Evolutionary conservation across 2,888 invertebrate species (phyloP).

Genomic region (Seira musarum): DNA sequence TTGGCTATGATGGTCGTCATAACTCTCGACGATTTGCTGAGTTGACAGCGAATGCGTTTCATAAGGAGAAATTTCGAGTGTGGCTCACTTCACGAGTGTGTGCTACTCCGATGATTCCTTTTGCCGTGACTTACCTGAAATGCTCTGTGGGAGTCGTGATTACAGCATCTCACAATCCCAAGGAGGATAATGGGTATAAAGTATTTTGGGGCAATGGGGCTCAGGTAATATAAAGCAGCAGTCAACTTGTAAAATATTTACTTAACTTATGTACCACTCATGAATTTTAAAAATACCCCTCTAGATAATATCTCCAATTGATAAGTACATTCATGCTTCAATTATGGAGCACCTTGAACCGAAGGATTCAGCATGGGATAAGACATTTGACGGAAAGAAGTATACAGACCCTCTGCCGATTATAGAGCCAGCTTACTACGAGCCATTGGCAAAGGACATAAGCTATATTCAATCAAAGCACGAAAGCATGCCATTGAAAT

Average conservation of each 20-base stretch:
- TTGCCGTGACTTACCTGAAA: constrained; percentile 81
- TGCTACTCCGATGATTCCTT: constrained; percentile 96
- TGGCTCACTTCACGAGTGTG: constrained; percentile 85
- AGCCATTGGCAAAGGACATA: constrained; percentile 31
- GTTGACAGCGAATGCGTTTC: constrained; percentile 87
- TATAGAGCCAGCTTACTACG: constrained; percentile 38
- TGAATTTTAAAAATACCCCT: constrained; percentile 44
- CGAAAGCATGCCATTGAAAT: constrained; percentile 74
- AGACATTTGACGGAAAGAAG: constrained; percentile 78
- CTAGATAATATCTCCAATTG: constrained; percentile 92
- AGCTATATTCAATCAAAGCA: constrained; percentile 47
- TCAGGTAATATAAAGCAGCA: constrained; percentile 76
- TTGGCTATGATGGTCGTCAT: constrained; percentile 94
- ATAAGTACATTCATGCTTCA: constrained; percentile 85
- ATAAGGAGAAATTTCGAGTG: constrained; percentile 83
- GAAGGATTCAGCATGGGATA: constrained; percentile 86
- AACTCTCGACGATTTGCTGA: constrained; percentile 94
- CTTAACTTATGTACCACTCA: not conserved
- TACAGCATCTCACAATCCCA: constrained; percentile 97
- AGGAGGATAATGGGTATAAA: constrained; percentile 97
- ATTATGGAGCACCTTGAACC: constrained; percentile 87
- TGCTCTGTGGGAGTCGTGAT: constrained; percentile 93
- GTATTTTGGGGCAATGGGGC: constrained; percentile 97
- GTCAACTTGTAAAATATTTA: constrained; percentile 17
- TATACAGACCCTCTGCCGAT: constrained; percentile 28